Conservation (phyloP, 53 echinoderm and acorn worm species). For the Arbacia lixula region DNA sequence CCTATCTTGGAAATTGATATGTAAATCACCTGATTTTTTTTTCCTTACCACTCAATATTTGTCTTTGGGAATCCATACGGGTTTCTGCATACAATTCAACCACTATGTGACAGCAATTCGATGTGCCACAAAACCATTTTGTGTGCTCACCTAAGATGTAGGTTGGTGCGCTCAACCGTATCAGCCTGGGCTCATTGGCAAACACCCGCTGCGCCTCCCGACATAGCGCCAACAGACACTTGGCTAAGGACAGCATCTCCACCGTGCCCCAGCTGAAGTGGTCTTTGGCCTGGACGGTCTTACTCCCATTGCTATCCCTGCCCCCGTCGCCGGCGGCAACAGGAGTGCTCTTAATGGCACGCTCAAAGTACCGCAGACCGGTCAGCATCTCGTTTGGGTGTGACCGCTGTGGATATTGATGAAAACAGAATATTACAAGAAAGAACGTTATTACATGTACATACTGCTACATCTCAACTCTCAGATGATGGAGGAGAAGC, state of each 20-base stretch:
- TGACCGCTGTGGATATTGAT: slow-evolving; percentile 62
- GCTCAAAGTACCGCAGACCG: slow-evolving; percentile 86
- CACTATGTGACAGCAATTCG: too few relatives aligned
- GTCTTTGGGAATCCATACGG: too few relatives aligned
- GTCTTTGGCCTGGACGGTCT: slow-evolving; percentile 53
- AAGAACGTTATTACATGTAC: too few relatives aligned
- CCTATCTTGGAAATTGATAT: too few relatives aligned
- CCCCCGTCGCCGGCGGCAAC: slow-evolving; percentile 8
- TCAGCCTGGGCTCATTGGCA: slow-evolving; percentile 70
- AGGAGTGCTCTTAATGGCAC: slow-evolving; percentile 63
- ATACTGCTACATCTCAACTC: too few relatives aligned
- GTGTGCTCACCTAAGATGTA: slow-evolving; percentile 85
- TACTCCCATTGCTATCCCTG: neutral
- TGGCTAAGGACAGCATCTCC: slow-evolving; percentile 79
- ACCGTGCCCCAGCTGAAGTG: slow-evolving; percentile 84
- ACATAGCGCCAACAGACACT: slow-evolving; percentile 80
- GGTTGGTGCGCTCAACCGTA: slow-evolving; percentile 75
- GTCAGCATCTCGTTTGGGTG: slow-evolving; percentile 92
- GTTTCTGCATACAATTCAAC: too few relatives aligned
- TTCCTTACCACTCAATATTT: too few relatives aligned
- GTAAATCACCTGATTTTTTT: too few relatives aligned
- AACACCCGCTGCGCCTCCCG: slow-evolving; percentile 73
- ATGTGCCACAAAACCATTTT: neutral
- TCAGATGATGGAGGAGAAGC: too few relatives aligned
- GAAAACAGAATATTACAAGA: neutral